Conservation (phyloP, 2,888 invertebrate species). For the Dicyrtomina minuta region DNA sequence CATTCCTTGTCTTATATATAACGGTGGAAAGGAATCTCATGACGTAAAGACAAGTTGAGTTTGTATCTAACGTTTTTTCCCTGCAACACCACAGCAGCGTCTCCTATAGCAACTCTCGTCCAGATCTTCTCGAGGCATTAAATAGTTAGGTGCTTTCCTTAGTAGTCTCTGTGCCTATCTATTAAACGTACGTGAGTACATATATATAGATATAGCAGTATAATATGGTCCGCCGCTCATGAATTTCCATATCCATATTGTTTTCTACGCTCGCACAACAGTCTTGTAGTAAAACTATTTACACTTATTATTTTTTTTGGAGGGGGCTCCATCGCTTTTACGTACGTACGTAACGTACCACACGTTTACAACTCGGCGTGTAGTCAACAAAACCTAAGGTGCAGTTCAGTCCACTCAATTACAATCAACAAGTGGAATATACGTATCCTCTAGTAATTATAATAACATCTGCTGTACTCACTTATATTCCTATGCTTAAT, state of each 20-base stretch:
- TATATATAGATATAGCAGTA: too few relatives aligned
- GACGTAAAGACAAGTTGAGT: slow-evolving; percentile 30
- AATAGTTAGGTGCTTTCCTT: not conserved
- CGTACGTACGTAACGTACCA: not conserved
- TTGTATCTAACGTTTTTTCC: slow-evolving; percentile 23
- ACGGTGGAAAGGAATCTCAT: slow-evolving; percentile 27
- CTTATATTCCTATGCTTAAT: too few relatives aligned
- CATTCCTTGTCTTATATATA: slow-evolving; percentile 36
- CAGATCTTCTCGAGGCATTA: not conserved
- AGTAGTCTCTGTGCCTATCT: too few relatives aligned
- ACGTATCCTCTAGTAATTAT: too few relatives aligned
- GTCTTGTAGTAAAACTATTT: not conserved
- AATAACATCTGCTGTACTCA: too few relatives aligned
- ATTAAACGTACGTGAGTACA: too few relatives aligned
- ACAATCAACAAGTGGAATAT: not conserved
- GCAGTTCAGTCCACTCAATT: slow-evolving; percentile 30
- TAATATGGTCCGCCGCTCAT: too few relatives aligned
- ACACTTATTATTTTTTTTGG: not conserved
- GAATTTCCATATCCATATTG: too few relatives aligned
- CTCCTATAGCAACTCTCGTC: not conserved
- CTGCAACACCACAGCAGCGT: not conserved
- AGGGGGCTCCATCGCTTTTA: too few relatives aligned
- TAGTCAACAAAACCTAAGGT: slow-evolving; percentile 14
- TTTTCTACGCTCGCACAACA: too few relatives aligned
- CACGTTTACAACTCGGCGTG: not conserved